Evolutionary conservation across 2,113 vertebrate genomes (phyloP).

Genomic region (Petromus typicus): DNA sequence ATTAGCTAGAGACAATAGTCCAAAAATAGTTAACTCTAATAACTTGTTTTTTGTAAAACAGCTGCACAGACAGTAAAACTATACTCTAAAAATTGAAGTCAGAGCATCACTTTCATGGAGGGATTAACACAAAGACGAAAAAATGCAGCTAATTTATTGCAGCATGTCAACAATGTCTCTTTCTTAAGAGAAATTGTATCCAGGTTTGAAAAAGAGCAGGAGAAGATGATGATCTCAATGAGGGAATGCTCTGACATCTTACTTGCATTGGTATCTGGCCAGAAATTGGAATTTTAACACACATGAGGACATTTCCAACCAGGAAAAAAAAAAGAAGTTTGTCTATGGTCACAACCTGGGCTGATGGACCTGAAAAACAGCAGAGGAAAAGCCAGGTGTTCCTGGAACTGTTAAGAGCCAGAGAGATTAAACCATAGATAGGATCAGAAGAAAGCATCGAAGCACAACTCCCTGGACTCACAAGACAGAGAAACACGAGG

Average conservation of each 20-base stretch:
- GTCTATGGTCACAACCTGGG: not conserved
- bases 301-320: not conserved
- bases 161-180: not conserved
- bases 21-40: not conserved
- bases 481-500: accelerated
- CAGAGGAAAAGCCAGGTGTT: not conserved
- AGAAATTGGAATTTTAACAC: not conserved
- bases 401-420: not conserved
- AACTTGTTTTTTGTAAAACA: not conserved
- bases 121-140: not conserved
- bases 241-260: not conserved
- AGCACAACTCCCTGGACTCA: not conserved
- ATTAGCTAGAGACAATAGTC: not conserved
- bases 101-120: not conserved
- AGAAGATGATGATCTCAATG: not conserved
- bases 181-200: not conserved
- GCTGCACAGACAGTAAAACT: not conserved
- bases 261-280: not conserved
- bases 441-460: not conserved
- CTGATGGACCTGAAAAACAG: too few species aligned
- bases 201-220: not conserved
- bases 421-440: not conserved
- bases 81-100: not conserved
- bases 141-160: not conserved
- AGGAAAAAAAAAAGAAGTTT: not conserved